Evolutionary conservation across 2,113 vertebrate species (phyloP), one percentile per base, ranked within the genome.

Genomic region (Sarotherodon lohbergeri): DNA sequence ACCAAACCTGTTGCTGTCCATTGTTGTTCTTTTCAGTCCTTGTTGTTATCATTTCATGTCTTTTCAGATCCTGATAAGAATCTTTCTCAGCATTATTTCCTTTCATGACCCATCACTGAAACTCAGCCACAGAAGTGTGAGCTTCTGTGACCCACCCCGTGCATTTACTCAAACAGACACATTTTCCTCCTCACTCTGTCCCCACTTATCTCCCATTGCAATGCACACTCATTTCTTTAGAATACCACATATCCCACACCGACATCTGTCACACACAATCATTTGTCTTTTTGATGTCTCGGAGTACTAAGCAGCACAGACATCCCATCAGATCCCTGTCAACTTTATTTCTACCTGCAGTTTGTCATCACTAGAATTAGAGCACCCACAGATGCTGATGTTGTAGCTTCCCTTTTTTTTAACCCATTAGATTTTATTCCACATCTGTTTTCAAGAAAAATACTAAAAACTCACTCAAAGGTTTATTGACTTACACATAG

Each of bases 51-150:
- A 87, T 92, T 83, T 84, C 92, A 94, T 85, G 82, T 68, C 87
- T 95, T 87, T 66, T 89, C 68, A 93, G 36, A 83, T 93, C 63
- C 85, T 89, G 81, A 93, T 95, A 91, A 57, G 91, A 88, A 94
- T 96, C 93, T 96, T 91, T 93, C 90, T 93, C 83, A 91, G 90
- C 93, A 85, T 91, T 95, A 89, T 91, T 92, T 93, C 84, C 82
- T 94, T 94, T 95, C 92, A 93, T 81, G 78, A 79, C 89, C 92
- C 88, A 94, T 93, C 94, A 93, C 56, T 8, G 14, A 83, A 81
- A 80, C 84, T 84, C 81, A 55, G 66, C 56, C 86, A 88, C 56
- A 68, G 79, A 87, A 85, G 89, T 81, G 82, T 50, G 81, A 89
- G 84, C 86, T 93, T 32, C 43, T 78, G 43, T 3, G 5, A 19